Evolutionary conservation across 35 echinoderm and acorn worm species (phyloP), one percentile per base, ranked within the genome.

Genomic region (Nesometra sesokonis): DNA sequence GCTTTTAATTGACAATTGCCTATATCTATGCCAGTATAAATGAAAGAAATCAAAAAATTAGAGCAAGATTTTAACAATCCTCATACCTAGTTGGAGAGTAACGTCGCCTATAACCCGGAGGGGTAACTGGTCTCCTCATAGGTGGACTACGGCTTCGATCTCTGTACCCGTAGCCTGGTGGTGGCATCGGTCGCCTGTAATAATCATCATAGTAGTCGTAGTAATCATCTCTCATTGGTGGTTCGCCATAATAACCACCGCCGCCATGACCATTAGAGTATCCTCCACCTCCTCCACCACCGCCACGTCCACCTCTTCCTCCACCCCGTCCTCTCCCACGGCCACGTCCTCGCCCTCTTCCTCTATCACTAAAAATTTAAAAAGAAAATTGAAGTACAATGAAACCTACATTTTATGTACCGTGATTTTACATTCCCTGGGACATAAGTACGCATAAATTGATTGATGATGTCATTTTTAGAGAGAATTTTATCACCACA

Each of bases 161-260:
- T 86, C 84, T 46, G 85, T 77, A 86, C 0, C 47, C 79, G 32
- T 81, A 81, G 32, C 79, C 57, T 35, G 84, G 84, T 17, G 37
- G 46, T 0, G 35, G 67, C 30, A 77, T 34, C 13, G 43, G 57
- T 67, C 88, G 80, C 40, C 91, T 86, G 88, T 93, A 90, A 29
- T 87, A 87, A 47, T 93, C 92, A 37, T 93, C 83, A 57, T 84
- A 82, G 4, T 82, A 57, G 34, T 82, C 39, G 78, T 89, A 82
- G 32, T 76, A 80, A 90, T 82, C 89, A 76, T 57, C 86, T 85
- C 29, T 85, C 87, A 40, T 79, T 34, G 30, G 57, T 40, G 33
- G 79, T 77, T 11, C 47, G 84, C 5, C 81, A 32, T 17, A 85
- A 32, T n/a, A n/a, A n/a, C n/a, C n/a, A n/a, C n/a, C n/a, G n/a